These are phyloP conservation scores for Machimus rusticus DNA, from an alignment of 2,888 invertebrate species.

Conservation along the genomic window DNA sequence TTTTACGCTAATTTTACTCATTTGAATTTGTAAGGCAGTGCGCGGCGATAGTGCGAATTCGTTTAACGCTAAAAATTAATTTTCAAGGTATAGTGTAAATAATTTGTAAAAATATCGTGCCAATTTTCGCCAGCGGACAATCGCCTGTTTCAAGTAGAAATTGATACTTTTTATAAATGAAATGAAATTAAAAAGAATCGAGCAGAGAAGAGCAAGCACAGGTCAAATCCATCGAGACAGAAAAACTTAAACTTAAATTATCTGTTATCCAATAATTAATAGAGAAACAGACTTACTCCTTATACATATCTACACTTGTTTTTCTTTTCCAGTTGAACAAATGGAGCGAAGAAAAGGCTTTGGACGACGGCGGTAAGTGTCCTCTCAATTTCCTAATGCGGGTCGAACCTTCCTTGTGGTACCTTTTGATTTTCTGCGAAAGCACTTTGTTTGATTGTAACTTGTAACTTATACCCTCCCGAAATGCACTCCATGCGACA, in stretches of 20 bases:
- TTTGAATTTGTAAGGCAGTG: constrained; percentile 12
- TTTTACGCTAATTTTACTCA: constrained; percentile 12
- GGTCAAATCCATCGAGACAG: not conserved
- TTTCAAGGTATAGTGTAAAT: not conserved
- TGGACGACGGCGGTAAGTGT: constrained; percentile 57
- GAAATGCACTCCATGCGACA: not conserved
- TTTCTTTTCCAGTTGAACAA: constrained; percentile 79
- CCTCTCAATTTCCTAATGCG: not conserved
- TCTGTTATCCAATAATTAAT: constrained; percentile 2
- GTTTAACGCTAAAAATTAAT: not conserved
- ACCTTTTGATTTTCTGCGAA: not conserved
- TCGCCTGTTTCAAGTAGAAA: not conserved
- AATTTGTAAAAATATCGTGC: not conserved
- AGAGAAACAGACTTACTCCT: not conserved
- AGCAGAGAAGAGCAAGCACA: not conserved
- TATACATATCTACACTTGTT: constrained; percentile 50
- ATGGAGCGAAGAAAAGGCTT: constrained; percentile 67
- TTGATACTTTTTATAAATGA: not conserved
- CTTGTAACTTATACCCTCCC: not conserved
- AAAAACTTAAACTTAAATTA: not conserved
- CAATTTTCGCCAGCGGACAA: not conserved
- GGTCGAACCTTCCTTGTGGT: not conserved
- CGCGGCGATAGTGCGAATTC: not conserved
- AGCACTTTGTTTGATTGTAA: not conserved
- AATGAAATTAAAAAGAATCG: not conserved